Conservation (phyloP, 1,140 invertebrate species). For the Hydropsyche tenuis region DNA sequence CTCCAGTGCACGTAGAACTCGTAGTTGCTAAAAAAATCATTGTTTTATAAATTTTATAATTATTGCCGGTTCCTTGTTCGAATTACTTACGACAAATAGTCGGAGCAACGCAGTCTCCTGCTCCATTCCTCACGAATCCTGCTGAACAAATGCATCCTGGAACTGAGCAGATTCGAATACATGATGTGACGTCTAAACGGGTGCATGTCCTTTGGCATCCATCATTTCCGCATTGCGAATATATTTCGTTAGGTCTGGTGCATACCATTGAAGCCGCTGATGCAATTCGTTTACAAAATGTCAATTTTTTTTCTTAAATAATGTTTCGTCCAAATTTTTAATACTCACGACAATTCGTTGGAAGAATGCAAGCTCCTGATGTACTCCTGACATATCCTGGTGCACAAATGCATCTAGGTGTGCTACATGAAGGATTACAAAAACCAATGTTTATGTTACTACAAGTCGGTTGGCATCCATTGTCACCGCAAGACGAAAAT, state of each 20-base stretch:
- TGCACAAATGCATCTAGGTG: conserved; percentile 25
- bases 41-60: too few relatives aligned
- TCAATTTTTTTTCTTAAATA: too few relatives aligned
- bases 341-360: conserved; percentile 3
- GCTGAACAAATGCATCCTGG: background rate
- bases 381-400: conserved; percentile 33
- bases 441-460: background rate
- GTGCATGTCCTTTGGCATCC: background rate
- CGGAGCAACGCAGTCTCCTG: background rate
- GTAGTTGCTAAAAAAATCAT: background rate
- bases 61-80: background rate
- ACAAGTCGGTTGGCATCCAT: conserved; percentile 11
- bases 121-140: background rate
- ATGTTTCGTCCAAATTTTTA: too few relatives aligned
- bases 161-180: background rate
- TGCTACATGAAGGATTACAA: background rate
- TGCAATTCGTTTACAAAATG: too few relatives aligned
- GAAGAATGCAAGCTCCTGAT: conserved; percentile 23
- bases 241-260: background rate
- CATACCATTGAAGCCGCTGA: background rate
- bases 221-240: background rate
- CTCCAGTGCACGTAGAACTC: background rate
- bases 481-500: background rate
- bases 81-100: background rate
- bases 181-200: background rate